Base-by-base conservation (phyloP, 2,797 vertebrate species). In the Fratercula arctica region DNA sequence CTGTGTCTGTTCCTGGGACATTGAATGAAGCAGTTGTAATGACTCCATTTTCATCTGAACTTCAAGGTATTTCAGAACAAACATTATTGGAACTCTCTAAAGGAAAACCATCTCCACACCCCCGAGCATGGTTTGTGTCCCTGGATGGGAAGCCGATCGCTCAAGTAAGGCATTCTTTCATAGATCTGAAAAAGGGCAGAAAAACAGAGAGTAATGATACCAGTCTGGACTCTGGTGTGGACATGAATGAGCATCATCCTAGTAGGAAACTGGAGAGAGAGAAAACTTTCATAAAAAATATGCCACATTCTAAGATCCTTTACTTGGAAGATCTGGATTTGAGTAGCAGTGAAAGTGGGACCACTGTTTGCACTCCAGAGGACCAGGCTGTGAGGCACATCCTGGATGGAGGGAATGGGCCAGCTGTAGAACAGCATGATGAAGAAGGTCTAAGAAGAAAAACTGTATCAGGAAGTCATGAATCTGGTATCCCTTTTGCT, bases 11-110 rank as follows among this genome's bases (percentile, higher is more conserved):
- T 87, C 99, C 99, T 3, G 98, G 98, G 28, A 99, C 98, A 0
- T n/a, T 99, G 37, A 99, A 98, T 11, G 98, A 98, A 97, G 98
- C 98, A 1, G 95, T 98, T 9, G 98, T 97, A 9, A 98, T 98
- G 97, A 98, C 98, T 85, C 98, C 98, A 0, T 99, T 99, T 94
- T 98, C 98, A 24, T 97, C 99, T 0, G 99, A 99, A 96, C 99
- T 99, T 63, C 99, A 99, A 96, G 99, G 99, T 37, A 99, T 99
- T 95, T 99, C 99, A 13, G 99, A 99, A 94, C 99, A 99, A 96
- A 99, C 99, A 0, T 86, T 99, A 64, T 91, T 99, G 78, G 98
- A 98, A 63, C 97, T 99, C 93, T 99, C 98, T 15, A 98, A 98
- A 73, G 99, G 98, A 50, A 99, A 98, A 26, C 98, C 98, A 2